phyloP scores from a whole-genome alignment of 2,888 invertebrate species.

The Suillia variegata region DNA sequence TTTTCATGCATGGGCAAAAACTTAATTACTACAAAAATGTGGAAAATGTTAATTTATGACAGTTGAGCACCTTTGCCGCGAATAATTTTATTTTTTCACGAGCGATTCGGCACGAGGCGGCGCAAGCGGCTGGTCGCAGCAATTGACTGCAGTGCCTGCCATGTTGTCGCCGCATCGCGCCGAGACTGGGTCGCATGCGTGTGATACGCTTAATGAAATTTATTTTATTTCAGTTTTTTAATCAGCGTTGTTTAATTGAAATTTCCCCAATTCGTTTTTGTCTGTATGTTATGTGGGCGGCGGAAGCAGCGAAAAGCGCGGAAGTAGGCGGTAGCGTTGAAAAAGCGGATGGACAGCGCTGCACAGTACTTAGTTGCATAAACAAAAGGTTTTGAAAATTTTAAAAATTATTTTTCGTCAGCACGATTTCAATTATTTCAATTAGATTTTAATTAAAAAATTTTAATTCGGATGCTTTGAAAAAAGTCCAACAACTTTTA shows the following conservation, averaged over 20 bases:
- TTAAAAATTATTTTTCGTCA: no score
- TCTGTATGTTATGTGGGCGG: not conserved
- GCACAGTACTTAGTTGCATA: no score
- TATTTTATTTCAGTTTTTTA: conserved; percentile 35
- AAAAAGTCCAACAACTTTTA: no score
- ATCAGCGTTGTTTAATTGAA: conserved; percentile 31
- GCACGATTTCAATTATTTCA: no score
- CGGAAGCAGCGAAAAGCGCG: not conserved
- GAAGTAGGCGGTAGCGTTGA: no score
- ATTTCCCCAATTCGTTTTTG: conserved; percentile 8
- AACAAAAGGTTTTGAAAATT: no score
- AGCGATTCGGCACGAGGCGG: not conserved
- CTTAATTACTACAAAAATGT: conserved; percentile 35
- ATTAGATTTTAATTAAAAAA: no score
- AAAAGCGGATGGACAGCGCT: no score
- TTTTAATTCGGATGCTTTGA: no score
- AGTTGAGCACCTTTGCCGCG: conserved; percentile 22
- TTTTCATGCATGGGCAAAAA: conserved; percentile 35
- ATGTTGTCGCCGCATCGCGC: not conserved
- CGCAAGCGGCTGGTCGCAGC: not conserved
- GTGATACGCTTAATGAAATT: conserved; percentile 37
- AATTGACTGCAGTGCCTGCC: conserved; percentile 21
- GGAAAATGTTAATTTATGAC: conserved; percentile 48
- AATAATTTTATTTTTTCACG: not conserved
- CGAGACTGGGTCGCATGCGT: not conserved